Evolutionary conservation across 2,797 vertebrate genomes (phyloP), one percentile per base, ranked within the genome.

Genomic region (Notolabrus celidotus): DNA sequence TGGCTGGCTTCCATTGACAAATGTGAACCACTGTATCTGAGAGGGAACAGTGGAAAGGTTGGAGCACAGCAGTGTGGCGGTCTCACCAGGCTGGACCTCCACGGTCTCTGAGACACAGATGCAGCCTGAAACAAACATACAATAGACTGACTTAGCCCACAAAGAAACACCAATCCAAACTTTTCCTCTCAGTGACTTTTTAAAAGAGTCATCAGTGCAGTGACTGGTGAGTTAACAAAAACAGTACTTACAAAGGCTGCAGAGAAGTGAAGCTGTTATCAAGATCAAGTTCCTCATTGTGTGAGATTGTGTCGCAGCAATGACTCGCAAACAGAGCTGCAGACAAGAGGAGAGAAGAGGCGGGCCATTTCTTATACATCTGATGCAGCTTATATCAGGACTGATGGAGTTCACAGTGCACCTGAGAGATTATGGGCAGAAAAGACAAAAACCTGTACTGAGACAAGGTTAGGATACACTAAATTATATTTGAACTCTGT

Each of bases 1-100:
- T 3, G 42, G 19, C 10, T 45, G n/a, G 4, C 20, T 46, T 7
- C 20, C 46, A 45, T 55, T 70, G 41, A 42, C 29, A 29, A 31
- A 38, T 54, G 71, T 72, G 46, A 31, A 79, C 82, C 85, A 87
- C 47, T 15, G 7, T 41, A 31, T 0, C 19, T 3, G 38, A 43
- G 25, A 14, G 1, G 43, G 1, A 16, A 0, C 0, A 3, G 0
- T 50, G 34, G 78, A 45, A 4, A 22, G 46, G 27, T 71, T 82
- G 11, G 53, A 5, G 57, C 73, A 84, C 12, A 19, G 19, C 23
- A 85, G 25, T 2, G 46, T 71, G 20, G 51, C 68, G 4, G 46
- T 39, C 50, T 51, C 29, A n/a, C 65, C 65, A 11, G 66, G 1
- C 25, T 52, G 50, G 15, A 66, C 38, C 22, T 74, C 36, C 31